phyloP scores from a whole-genome alignment of 2,797 vertebrate genomes.

The Sebastes itinus region DNA sequence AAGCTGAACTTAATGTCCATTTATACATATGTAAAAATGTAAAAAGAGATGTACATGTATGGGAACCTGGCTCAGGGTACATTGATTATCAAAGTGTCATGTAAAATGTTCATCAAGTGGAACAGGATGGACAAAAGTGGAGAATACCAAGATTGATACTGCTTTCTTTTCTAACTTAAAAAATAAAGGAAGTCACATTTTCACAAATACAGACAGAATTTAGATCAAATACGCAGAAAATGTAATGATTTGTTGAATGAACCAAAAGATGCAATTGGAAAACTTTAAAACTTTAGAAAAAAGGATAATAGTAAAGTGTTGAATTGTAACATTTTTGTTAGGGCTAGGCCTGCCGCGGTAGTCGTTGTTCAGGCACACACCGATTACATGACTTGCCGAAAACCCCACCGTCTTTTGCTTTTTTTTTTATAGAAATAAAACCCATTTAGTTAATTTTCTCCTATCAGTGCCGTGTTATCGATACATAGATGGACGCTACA shows the following conservation, averaged over 20 bases:
- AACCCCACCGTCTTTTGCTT: too few species aligned
- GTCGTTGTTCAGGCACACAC: too few species aligned
- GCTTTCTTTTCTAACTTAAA: not conserved
- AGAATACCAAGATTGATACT: not conserved
- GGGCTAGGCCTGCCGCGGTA: too few species aligned
- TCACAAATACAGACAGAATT: not conserved
- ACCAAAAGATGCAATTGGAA: not conserved
- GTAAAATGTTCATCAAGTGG: not conserved
- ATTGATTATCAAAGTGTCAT: not conserved
- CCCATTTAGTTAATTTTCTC: too few species aligned
- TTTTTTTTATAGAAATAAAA: too few species aligned
- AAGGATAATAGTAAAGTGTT: too few species aligned
- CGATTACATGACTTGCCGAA: accelerated
- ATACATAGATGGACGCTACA: too few species aligned
- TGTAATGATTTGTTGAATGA: not conserved
- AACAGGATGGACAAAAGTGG: not conserved
- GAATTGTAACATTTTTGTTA: too few species aligned
- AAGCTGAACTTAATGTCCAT: not conserved
- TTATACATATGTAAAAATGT: not conserved
- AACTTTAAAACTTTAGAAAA: not conserved
- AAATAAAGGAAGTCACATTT: not conserved
- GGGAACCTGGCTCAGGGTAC: not conserved
- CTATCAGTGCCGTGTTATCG: too few species aligned
- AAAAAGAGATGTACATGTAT: not conserved
- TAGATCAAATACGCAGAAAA: not conserved